Base-by-base conservation (phyloP, 2,888 invertebrate genomes). In the Eulithis testata region DNA sequence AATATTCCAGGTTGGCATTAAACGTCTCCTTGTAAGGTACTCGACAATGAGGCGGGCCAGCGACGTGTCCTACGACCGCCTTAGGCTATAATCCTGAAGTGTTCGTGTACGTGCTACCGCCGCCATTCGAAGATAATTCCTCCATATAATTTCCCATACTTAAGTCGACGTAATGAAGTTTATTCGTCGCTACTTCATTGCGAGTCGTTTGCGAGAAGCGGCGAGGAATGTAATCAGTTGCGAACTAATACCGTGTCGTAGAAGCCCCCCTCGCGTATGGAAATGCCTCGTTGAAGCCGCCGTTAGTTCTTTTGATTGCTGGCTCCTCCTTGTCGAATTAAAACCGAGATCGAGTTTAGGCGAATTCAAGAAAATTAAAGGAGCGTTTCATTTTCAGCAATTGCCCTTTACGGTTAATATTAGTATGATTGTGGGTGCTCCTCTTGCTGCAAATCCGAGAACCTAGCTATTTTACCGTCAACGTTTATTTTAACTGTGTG, bases 251-350 rank as follows among this genome's bases (percentile, higher is more conserved):
- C 88, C 83, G 83, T 87, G 89, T 85, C 90, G 85, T 88, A 88
- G 82, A 79, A 84, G 85, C 84, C 89, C 87, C 85, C 84, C 86
- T 83, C 90, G 87, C 88, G 90, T 93, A 92, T 93, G 91, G 88
- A 88, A 91, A 91, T 90, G 90, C 85, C 88, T 89, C 89, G 88
- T 89, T 86, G 86, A 81, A 85, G 88, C 78, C 81, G 80, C 86
- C 83, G 90, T 90, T 89, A 93, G 89, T 92, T 92, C 91, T 91
- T 92, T 91, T 91, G 90, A 91, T 91, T 87, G 88, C 89, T 86
- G 84, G 84, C 86, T 86, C 83, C 85, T 87, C 84, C 85, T 85
- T 88, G 87, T 88, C 87, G 89, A 91, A 91, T 91, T 90, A 90
- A 91, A 90, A 87, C 85, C 83, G 80, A 88, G 84, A 87, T 88